Percentiles rank a stretch among this genome's conserved stretches.
phyloP scores from a whole-genome alignment of 2,888 invertebrate species.

The Xanthia icteritia region DNA sequence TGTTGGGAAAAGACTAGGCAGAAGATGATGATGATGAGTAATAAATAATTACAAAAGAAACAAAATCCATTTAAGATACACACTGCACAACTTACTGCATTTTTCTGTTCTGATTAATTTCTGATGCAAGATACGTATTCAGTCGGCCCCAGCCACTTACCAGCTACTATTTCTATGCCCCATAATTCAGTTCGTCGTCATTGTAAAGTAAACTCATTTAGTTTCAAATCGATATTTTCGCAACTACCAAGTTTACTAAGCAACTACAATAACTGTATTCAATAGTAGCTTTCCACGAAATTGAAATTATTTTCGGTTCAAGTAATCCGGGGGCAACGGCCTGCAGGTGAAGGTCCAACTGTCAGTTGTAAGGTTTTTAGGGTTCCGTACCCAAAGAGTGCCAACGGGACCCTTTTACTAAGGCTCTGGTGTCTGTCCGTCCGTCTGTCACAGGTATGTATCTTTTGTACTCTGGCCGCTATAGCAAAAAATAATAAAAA shows the following conservation, averaged over 20 bases:
- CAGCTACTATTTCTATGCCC: background rate
- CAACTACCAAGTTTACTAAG: no score
- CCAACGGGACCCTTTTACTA: background rate
- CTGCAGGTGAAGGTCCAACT: slow-evolving; percentile 31
- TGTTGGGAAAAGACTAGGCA: no score
- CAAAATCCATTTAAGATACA: background rate
- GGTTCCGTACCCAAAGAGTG: background rate
- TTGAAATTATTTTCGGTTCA: slow-evolving; percentile 26
- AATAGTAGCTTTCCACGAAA: slow-evolving; percentile 39
- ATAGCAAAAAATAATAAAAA: background rate
- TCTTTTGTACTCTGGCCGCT: background rate
- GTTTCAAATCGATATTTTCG: slow-evolving; percentile 11
- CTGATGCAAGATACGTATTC: background rate
- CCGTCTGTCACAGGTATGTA: background rate
- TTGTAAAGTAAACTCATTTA: slow-evolving; percentile 23
- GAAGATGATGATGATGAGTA: no score
- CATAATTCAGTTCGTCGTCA: background rate
- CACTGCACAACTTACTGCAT: background rate
- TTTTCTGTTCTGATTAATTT: background rate
- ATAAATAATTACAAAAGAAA: background rate
- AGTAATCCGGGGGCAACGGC: slow-evolving; percentile 37
- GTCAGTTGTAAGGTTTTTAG: background rate
- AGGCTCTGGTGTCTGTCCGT: background rate
- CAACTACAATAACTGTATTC: slow-evolving; percentile 13
- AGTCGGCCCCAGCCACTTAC: background rate